Evolutionary conservation across 1,140 invertebrate genomes (phyloP).

Genomic region (Aphelenchoides besseyi): DNA sequence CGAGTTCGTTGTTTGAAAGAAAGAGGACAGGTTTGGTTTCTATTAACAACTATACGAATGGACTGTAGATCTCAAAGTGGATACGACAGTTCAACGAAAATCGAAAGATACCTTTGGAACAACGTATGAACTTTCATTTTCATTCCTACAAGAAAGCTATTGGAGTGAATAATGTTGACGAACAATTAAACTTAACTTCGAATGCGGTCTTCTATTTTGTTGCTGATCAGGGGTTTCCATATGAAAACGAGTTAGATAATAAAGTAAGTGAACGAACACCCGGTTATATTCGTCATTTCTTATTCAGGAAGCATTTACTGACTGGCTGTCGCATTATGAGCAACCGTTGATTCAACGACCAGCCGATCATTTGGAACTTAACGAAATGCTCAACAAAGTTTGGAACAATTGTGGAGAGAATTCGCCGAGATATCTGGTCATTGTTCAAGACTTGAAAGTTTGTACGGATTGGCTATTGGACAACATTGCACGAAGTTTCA

Average conservation of each 20-base stretch:
- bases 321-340: conserved; percentile 26
- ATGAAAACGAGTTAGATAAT: conserved; percentile 6
- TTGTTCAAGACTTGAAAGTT: conserved; percentile 5
- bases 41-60: neutral
- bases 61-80: conserved; percentile 39
- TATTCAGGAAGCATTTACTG: conserved; percentile 19
- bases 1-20: conserved; percentile 34
- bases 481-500: conserved; percentile 22
- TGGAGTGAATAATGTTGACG: conserved; percentile 17
- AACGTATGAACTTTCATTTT: conserved; percentile 38
- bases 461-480: conserved; percentile 4
- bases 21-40: conserved; percentile 28
- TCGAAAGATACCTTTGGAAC: conserved; percentile 13
- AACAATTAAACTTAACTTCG: conserved; percentile 12
- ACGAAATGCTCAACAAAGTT: conserved; percentile 36
- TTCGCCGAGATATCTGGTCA: neutral
- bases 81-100: conserved; percentile 36
- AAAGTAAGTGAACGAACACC: neutral
- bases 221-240: conserved; percentile 20
- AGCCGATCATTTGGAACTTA: conserved; percentile 23
- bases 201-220: conserved; percentile 31
- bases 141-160: conserved; percentile 32
- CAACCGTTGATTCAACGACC: conserved; percentile 18
- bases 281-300: neutral
- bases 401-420: conserved; percentile 14